Evolutionary conservation across 2,113 vertebrate genomes (phyloP).

Genomic region (Lepisosteus oculatus): DNA sequence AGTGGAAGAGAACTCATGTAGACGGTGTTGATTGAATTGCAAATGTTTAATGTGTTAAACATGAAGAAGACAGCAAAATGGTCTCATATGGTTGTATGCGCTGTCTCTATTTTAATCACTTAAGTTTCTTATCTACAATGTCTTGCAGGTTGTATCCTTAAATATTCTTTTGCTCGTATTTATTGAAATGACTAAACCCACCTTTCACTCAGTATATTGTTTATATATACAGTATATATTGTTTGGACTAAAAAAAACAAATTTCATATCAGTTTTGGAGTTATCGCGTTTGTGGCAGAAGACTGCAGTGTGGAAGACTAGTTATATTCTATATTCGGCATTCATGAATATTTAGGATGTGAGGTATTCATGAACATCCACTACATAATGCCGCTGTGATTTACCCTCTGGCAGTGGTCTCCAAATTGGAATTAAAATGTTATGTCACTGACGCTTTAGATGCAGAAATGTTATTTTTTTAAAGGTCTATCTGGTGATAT

Average conservation of each 20-base stretch:
- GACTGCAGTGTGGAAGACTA: neutral
- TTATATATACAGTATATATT: no score
- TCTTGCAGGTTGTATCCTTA: no score
- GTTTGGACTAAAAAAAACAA: neutral
- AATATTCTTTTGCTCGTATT: no score
- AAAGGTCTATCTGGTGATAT: neutral
- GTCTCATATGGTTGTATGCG: no score
- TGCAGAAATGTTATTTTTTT: neutral
- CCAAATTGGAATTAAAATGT: slow-evolving; percentile 1
- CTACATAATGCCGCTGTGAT: slow-evolving; percentile 11
- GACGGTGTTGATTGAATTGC: no score
- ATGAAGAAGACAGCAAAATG: no score
- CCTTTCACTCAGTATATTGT: no score
- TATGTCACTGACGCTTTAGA: slow-evolving; percentile 14
- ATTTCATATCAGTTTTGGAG: neutral
- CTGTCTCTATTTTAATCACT: no score
- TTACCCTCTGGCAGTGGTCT: neutral
- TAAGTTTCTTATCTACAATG: no score
- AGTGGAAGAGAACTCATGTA: no score
- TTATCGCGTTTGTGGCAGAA: neutral
- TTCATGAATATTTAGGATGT: slow-evolving; percentile 10
- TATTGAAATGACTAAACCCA: no score
- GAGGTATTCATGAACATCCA: slow-evolving; percentile 3
- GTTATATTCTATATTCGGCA: neutral
- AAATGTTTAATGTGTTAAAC: no score